These are phyloP conservation scores for Dromaius novaehollandiae DNA, from an alignment of 2,113 vertebrate genomes.

Conservation along the genomic window DNA sequence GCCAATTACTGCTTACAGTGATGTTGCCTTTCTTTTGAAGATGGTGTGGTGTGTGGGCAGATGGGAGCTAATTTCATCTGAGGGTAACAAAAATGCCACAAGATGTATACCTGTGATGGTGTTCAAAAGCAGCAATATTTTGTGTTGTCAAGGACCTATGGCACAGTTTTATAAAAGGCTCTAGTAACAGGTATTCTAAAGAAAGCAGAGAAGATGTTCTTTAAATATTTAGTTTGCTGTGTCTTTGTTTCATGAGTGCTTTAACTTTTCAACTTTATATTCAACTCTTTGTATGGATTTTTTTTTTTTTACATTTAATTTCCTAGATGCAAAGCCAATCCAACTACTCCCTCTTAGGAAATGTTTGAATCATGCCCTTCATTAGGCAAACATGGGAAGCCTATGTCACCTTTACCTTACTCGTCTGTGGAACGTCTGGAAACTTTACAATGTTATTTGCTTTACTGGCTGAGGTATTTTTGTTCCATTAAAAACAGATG, in stretches of 20 bases:
- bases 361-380: slow-evolving; percentile 22
- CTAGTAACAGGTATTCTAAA: not conserved
- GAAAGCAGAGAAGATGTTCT: not conserved
- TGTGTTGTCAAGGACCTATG: not conserved
- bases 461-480: slow-evolving; percentile 33
- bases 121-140: not conserved
- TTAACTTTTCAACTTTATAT: not conserved
- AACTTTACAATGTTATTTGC: not conserved
- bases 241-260: not conserved
- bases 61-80: not conserved
- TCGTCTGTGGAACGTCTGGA: slow-evolving; percentile 31
- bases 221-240: not conserved
- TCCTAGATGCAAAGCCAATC: not conserved
- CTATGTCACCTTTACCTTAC: slow-evolving; percentile 32
- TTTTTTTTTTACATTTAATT: not conserved
- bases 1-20: not conserved
- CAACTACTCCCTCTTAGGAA: not conserved
- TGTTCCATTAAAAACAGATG: slow-evolving; percentile 58
- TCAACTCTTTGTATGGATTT: not conserved
- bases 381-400: not conserved
- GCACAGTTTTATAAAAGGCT: not conserved
- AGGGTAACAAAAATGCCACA: not conserved
- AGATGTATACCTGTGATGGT: not conserved
- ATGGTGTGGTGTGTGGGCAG: not conserved
- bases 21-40: not conserved